These are phyloP conservation scores for Rhingia rostrata DNA, from an alignment of 2,888 invertebrate genomes.

Conservation along the genomic window DNA sequence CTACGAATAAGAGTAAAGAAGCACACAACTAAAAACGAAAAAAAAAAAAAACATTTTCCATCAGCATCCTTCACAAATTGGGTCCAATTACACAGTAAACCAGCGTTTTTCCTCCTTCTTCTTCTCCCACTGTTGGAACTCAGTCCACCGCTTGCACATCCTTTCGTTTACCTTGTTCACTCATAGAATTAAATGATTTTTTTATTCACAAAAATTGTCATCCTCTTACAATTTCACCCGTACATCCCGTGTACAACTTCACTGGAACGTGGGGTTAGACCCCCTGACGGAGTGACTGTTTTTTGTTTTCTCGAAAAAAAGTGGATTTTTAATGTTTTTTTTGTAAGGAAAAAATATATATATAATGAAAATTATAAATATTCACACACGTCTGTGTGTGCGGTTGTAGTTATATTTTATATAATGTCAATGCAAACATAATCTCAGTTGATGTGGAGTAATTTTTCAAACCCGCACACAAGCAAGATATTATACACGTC, in stretches of 20 bases:
- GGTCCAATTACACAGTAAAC: slow-evolving; percentile 70
- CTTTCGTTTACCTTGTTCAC: slow-evolving; percentile 1
- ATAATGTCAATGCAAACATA: slow-evolving; percentile 51
- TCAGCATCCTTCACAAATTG: slow-evolving; percentile 62
- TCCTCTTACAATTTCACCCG: slow-evolving; percentile 62
- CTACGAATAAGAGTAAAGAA: slow-evolving; percentile 12
- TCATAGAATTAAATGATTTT: slow-evolving; percentile 58
- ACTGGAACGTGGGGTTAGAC: background rate
- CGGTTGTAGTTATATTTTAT: background rate
- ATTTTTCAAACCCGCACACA: slow-evolving; percentile 1
- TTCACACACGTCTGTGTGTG: slow-evolving; percentile 6
- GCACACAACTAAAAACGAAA: background rate
- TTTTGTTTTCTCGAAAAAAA: slow-evolving; percentile 33
- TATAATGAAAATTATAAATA: background rate
- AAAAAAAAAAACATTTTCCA: slow-evolving; percentile 25
- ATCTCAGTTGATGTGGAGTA: slow-evolving; percentile 24
- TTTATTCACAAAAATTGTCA: slow-evolving; percentile 69
- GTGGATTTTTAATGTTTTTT: slow-evolving; percentile 48
- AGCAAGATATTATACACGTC: background rate
- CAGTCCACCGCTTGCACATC: too few relatives aligned
- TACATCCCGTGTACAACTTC: slow-evolving; percentile 39
- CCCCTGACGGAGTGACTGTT: too few relatives aligned
- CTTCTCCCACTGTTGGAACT: background rate
- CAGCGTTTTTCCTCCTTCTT: slow-evolving; percentile 41
- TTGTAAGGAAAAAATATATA: background rate